Conservation (phyloP, 1,140 invertebrate species). For the Vollenhovia emeryi region DNA sequence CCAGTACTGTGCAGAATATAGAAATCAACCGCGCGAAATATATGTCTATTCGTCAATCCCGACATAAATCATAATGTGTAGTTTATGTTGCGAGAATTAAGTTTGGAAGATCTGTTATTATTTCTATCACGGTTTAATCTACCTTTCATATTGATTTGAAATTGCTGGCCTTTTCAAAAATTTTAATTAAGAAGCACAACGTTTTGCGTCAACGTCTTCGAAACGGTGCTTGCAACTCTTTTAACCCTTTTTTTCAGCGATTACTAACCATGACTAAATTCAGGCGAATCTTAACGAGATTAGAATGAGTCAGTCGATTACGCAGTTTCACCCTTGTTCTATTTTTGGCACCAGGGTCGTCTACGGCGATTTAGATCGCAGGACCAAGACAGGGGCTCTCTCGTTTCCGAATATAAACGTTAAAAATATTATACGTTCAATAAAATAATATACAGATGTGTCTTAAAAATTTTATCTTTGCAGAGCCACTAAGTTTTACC, state of each 20-base stretch:
- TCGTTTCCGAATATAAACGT: constrained; percentile 38
- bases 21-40: constrained; percentile 35
- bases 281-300: constrained; percentile 75
- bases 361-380: constrained; percentile 8
- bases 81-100: neutral
- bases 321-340: constrained; percentile 59
- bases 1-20: constrained; percentile 6
- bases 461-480: neutral
- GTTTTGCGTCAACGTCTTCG: neutral
- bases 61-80: constrained; percentile 1
- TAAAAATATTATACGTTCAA: constrained; percentile 61
- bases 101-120: neutral
- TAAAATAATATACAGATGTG: neutral
- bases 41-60: neutral
- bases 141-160: neutral
- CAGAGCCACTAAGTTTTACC: neutral
- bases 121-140: neutral
- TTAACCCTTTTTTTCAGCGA: neutral
- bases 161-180: neutral
- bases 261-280: constrained; percentile 68
- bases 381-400: constrained; percentile 8
- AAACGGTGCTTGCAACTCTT: neutral
- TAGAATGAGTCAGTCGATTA: constrained; percentile 74
- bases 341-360: constrained; percentile 65
- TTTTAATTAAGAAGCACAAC: neutral